Conservation (phyloP, 2,888 invertebrate species). For the Drosophila neonasuta region DNA sequence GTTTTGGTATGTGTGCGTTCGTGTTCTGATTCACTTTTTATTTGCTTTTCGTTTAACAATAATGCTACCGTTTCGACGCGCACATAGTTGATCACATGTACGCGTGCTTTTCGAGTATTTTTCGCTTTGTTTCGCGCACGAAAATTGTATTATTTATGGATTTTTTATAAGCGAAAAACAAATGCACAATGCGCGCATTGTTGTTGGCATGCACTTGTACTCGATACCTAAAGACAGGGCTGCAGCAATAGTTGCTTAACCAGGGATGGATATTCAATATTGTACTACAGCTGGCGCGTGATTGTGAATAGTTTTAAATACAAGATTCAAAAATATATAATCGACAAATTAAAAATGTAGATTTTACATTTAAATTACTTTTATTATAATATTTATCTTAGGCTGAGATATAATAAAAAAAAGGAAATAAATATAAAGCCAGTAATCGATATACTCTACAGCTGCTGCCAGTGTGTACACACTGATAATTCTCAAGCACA, state of each 20-base stretch:
- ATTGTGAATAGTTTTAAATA: not conserved
- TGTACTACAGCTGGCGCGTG: not conserved
- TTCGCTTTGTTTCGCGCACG: slow-evolving; percentile 8
- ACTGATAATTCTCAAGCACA: not conserved
- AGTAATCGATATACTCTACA: slow-evolving; percentile 3
- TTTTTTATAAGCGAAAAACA: slow-evolving; percentile 47
- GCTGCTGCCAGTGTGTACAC: slow-evolving; percentile 24
- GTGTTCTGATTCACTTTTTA: slow-evolving; percentile 74
- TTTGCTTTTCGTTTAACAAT: slow-evolving; percentile 25
- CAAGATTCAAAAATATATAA: too few species aligned
- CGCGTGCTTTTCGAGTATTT: not conserved
- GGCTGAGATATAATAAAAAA: not conserved
- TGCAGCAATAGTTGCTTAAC: slow-evolving; percentile 1
- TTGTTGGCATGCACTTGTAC: slow-evolving; percentile 68
- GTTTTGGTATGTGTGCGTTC: slow-evolving; percentile 32
- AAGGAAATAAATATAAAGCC: not conserved
- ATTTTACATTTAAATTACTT: not conserved
- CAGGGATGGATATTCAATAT: not conserved
- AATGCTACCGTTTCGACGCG: slow-evolving; percentile 11
- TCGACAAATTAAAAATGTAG: too few species aligned
- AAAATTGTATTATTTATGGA: slow-evolving; percentile 17
- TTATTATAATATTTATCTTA: not conserved
- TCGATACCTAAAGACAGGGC: slow-evolving; percentile 45
- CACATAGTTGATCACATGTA: slow-evolving; percentile 5
- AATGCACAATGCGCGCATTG: slow-evolving; percentile 64